phyloP scores from a whole-genome alignment of 2,797 vertebrate genomes.

The Poecilia gillii region DNA sequence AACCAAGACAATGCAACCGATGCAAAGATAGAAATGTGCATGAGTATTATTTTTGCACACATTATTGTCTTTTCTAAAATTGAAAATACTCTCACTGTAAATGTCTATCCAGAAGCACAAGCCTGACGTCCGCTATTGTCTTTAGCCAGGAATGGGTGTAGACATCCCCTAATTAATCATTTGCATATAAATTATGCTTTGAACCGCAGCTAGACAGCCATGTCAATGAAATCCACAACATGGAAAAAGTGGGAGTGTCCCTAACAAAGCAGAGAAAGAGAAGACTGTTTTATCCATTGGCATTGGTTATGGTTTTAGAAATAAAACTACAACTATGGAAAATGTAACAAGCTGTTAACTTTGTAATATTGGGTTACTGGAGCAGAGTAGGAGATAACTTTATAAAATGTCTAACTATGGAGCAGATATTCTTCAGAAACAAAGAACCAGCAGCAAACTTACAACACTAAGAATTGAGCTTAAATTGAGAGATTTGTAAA shows the following conservation, averaged over 20 bases:
- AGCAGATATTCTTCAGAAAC: background rate
- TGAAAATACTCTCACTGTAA: background rate
- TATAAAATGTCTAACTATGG: background rate
- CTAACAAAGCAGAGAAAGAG: background rate
- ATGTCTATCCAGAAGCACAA: background rate
- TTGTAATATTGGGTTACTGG: background rate
- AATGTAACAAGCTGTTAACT: background rate
- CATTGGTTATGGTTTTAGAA: background rate
- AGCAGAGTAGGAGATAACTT: background rate
- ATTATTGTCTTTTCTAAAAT: background rate
- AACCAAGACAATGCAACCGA: background rate
- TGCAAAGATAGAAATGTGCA: background rate
- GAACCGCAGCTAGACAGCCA: background rate
- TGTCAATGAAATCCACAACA: background rate
- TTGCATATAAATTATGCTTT: slow-evolving; percentile 17
- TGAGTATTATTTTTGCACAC: background rate
- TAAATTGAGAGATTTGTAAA: background rate
- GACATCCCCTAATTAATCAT: slow-evolving; percentile 13
- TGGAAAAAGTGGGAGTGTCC: background rate
- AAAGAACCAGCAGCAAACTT: background rate
- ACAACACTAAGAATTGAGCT: background rate
- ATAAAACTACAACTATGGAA: background rate
- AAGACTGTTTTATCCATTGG: slow-evolving; percentile 1
- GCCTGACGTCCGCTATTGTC: background rate
- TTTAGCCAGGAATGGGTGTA: slow-evolving; percentile 9